These are phyloP conservation scores for Hystrix brachyura DNA, from an alignment of 2,113 vertebrate species.

Conservation along the genomic window DNA sequence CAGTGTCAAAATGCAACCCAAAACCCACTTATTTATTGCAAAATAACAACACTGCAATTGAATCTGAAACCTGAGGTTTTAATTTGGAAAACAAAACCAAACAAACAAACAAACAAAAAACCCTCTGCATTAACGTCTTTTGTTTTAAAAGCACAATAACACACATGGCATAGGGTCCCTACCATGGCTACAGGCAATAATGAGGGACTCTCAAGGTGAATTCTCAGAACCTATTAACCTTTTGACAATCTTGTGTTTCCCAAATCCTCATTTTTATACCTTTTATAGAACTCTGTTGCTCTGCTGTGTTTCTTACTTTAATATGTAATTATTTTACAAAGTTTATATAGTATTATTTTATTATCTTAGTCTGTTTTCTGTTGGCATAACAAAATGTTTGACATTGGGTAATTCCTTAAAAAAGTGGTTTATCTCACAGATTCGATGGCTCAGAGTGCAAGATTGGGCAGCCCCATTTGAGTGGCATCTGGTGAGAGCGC, in stretches of 20 bases:
- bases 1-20: too few relatives aligned
- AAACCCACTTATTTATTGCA: too few relatives aligned
- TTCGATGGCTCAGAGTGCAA: neutral
- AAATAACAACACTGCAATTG: too few relatives aligned
- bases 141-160: too few relatives aligned
- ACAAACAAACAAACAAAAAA: too few relatives aligned
- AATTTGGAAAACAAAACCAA: too few relatives aligned
- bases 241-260: neutral
- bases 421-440: neutral
- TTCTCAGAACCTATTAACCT: neutral
- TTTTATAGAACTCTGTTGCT: neutral
- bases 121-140: too few relatives aligned
- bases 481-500: too few relatives aligned
- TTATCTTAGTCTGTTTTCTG: neutral
- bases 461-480: neutral
- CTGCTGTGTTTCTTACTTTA: neutral
- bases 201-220: neutral
- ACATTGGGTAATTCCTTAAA: neutral
- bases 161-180: too few relatives aligned
- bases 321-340: neutral
- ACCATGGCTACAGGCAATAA: neutral
- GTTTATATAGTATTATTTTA: neutral
- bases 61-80: too few relatives aligned
- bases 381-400: too few relatives aligned
- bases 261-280: neutral